Base-by-base conservation (phyloP, 1,140 invertebrate species). In the Halictus rubicundus region DNA sequence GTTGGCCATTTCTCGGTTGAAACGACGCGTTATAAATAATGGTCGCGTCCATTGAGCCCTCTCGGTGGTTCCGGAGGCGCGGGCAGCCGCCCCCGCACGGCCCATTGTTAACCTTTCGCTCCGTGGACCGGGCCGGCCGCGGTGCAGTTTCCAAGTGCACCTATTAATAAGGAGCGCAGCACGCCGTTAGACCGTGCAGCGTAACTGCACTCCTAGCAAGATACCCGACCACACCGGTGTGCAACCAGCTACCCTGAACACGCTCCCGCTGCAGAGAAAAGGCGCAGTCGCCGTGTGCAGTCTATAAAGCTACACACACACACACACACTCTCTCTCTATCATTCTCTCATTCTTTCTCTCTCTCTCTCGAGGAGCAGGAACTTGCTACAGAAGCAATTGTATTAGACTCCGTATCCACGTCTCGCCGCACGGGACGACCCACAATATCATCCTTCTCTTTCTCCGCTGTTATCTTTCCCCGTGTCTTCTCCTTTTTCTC, bases 341-440 rank as follows among this genome's bases (percentile, higher is more conserved):
- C 49, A 19, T 2, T 19, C 49, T 19, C 12, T 49, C 46, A 12
- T 12, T 1, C 10, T 12, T 0, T 46, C 42, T 46, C 42, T 42
- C 6, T 42, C 42, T 42, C 42, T 42, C 42, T 42, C 8, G 72
- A 42, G 49, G 14, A 49, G 14, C 69, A 49, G 76, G 71, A 88
- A 88, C 82, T 89, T 77, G 78, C 66, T 68, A 37, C 66, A 72
- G 66, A 78, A 81, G 78, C 80, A 87, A 89, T 88, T 82, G 82
- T 86, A 88, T 88, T 86, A 86, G 77, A 77, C 57, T 25, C 65
- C 6, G 66, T 72, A 71, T 82, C 83, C 75, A 63, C 23, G 57
- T 63, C 70, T 25, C 60, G 76, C 57, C n/a, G 27, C 52, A 16
- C 57, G 68, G 27, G 46, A 16, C 27, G 61, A 61, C 64, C 49